phyloP scores from a whole-genome alignment of 2,888 invertebrate genomes.

The Euplagia quadripunctaria region DNA sequence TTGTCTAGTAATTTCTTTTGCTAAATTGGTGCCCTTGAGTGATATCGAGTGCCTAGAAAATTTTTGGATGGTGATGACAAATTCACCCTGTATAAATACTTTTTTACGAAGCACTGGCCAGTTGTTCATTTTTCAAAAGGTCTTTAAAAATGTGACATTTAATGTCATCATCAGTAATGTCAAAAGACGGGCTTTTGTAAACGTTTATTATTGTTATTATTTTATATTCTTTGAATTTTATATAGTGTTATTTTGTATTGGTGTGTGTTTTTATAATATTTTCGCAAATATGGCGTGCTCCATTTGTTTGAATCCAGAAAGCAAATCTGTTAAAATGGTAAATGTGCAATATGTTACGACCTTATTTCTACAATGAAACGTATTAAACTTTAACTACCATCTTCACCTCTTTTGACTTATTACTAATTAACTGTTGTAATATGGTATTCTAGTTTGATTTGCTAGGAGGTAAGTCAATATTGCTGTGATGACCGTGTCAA shows the following conservation, averaged over 20 bases:
- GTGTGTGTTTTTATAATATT: conserved; percentile 17
- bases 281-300: conserved; percentile 39
- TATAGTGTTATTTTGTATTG: conserved; percentile 14
- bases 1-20: too few species aligned
- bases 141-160: conserved; percentile 1
- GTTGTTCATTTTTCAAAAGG: conserved; percentile 12
- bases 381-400: too few species aligned
- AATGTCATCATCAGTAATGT: background rate
- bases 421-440: too few species aligned
- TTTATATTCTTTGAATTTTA: conserved; percentile 22
- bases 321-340: conserved; percentile 35
- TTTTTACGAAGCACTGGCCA: background rate
- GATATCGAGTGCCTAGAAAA: too few species aligned
- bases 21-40: too few species aligned
- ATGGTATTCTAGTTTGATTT: too few species aligned
- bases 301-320: conserved; percentile 30
- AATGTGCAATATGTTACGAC: conserved; percentile 13
- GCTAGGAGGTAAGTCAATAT: too few species aligned
- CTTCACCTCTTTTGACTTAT: too few species aligned
- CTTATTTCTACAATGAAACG: background rate
- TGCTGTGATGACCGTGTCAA: too few species aligned
- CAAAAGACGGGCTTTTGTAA: background rate
- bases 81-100: too few species aligned
- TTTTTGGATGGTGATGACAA: too few species aligned
- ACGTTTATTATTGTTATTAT: background rate